phyloP scores from a whole-genome alignment of 2,888 invertebrate genomes.

The Tanypteryx hageni region DNA sequence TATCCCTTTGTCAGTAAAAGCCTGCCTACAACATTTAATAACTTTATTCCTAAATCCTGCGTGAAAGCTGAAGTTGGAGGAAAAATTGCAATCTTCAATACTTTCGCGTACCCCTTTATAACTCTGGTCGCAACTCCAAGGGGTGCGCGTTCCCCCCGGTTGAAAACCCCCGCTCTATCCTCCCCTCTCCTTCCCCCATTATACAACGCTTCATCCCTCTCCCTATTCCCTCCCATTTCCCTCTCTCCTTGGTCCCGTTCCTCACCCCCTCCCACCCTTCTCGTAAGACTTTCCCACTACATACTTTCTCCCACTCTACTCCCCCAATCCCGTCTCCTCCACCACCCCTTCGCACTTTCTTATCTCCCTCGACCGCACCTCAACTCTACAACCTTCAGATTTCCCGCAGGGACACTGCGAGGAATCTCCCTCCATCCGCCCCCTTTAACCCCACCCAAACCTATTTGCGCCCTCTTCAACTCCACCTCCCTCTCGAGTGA shows the following conservation, averaged over 20 bases:
- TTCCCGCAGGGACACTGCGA: constrained; percentile 51
- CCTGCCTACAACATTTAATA: too few species aligned
- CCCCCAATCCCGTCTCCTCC: too few species aligned
- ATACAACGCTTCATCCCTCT: neutral
- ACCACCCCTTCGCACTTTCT: neutral
- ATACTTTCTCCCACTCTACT: too few species aligned
- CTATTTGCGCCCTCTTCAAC: neutral
- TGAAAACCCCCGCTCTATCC: neutral
- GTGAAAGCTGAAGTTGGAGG: too few species aligned
- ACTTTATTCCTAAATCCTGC: too few species aligned
- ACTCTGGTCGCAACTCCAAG: too few species aligned
- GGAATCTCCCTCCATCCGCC: neutral
- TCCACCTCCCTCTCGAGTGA: neutral
- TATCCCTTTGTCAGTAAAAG: too few species aligned
- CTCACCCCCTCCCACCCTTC: neutral
- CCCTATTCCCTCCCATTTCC: neutral
- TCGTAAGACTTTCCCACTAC: neutral
- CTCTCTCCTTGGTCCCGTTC: too few species aligned
- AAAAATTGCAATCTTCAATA: too few species aligned
- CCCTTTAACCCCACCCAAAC: neutral
- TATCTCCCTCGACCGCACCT: constrained; percentile 35
- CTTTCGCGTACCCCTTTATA: too few species aligned
- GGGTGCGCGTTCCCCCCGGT: neutral
- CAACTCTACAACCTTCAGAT: constrained; percentile 46
- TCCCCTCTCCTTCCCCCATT: neutral